phyloP scores from a whole-genome alignment of 2,797 vertebrate species.

The Falco peregrinus region DNA sequence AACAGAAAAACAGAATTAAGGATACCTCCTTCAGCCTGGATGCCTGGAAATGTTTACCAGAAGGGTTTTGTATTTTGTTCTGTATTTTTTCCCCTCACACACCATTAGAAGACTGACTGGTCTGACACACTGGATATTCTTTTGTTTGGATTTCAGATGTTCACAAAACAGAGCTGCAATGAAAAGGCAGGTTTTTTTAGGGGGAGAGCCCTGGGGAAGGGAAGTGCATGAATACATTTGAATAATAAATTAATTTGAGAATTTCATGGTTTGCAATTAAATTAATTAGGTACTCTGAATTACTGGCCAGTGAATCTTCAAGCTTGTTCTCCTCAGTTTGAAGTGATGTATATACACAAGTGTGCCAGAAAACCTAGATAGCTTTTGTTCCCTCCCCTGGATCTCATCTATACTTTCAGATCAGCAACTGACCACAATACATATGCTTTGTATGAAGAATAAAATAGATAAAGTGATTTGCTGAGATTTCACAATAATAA shows the following conservation, averaged over 20 bases:
- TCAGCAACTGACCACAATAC: neutral
- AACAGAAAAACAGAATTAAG: neutral
- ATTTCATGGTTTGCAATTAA: constrained; percentile 41
- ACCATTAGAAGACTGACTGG: neutral
- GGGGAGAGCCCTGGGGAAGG: neutral
- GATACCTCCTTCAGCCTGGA: neutral
- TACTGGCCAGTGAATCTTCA: constrained; percentile 24
- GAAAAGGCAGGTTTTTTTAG: neutral
- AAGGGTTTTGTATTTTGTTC: neutral
- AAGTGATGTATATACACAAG: neutral
- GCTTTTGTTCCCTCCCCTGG: neutral
- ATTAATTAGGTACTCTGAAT: constrained; percentile 44
- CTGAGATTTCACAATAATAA: neutral
- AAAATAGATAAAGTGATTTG: neutral
- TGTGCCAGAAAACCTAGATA: neutral
- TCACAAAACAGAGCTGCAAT: neutral
- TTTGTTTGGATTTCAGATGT: constrained; percentile 22
- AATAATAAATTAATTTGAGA: constrained; percentile 57
- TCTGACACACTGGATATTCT: neutral
- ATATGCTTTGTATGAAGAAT: neutral
- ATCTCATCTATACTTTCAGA: neutral
- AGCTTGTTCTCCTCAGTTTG: neutral
- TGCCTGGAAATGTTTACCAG: neutral
- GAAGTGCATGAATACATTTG: constrained; percentile 52
- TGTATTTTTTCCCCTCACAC: neutral